Base-by-base conservation (phyloP, 2,113 vertebrate species). In the Syngnathus typhle region DNA sequence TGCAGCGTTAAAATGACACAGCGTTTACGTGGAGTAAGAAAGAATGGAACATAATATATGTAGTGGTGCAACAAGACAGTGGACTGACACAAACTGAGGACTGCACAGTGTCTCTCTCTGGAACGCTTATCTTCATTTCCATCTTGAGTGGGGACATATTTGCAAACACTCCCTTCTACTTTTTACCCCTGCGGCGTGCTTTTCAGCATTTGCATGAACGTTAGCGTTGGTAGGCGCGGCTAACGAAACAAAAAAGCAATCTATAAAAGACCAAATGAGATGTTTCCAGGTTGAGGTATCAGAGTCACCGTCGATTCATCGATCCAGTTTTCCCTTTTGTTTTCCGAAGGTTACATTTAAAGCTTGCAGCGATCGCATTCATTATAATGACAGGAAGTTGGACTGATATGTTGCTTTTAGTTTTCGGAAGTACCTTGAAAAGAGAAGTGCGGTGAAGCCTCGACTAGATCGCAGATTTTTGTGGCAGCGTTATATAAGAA, bases 371-470 rank as follows among this genome's bases (percentile, higher is more conserved):
- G 39, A 51, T 5, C 12, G 11, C 13, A 10, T n/a, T 18, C 18
- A 46, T 4, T 32, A 64, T 5, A 64, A 13, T 4, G 44, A 51
- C 23, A 66, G 60, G 59, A 64, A 68, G 39, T 69, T 38, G 46
- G 63, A 69, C 54, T 74, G 73, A 82, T 74, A 81, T 74, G 64
- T 82, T 67, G 72, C 46, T 37, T 67, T 64, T 63, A 64, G 74
- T 84, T 65, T 81, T 74, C 79, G 69, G 52, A 78, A 80, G 84
- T 86, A 86, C 84, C 85, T 69, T 79, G 11, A 36, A 65, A 55
- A 71, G 51, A 72, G 65, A 52, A 71, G 36, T 36, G 7, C 27
- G 7, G 27, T 15, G 55, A 32, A 58, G 2, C 27, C 55, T 15
- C 27, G 23, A 32, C 32, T 7, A 36, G 11, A 36, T 36, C 15